Percentiles rank a stretch among this genome's conserved stretches.
Conservation (phyloP, 1,140 invertebrate species). For the Aphaenogaster floridana region DNA sequence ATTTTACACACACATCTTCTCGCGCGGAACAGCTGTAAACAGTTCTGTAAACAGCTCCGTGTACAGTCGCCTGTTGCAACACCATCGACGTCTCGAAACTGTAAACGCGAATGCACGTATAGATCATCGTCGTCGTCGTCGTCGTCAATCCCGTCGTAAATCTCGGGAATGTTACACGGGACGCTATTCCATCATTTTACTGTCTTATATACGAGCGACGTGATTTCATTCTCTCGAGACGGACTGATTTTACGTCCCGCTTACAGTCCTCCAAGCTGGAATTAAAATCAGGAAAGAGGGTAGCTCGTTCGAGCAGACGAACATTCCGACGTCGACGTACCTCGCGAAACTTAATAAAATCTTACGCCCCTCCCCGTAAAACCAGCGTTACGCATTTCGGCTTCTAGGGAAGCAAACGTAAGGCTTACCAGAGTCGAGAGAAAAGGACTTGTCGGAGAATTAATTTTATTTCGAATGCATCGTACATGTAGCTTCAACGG, state of each 20-base stretch:
- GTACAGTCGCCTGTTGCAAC: conserved; percentile 40
- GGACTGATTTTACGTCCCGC: conserved; percentile 23
- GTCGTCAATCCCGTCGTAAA: conserved; percentile 16
- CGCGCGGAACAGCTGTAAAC: conserved; percentile 5
- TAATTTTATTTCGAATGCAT: neutral
- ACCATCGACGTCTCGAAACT: conserved; percentile 11
- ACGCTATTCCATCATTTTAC: conserved; percentile 34
- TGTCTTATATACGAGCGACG: neutral
- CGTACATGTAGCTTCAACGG: neutral
- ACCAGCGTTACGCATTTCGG: neutral
- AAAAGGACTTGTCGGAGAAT: neutral
- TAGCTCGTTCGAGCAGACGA: neutral
- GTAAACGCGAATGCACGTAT: conserved; percentile 19
- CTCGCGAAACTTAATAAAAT: conserved; percentile 10
- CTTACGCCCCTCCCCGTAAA: neutral
- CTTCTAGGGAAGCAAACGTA: neutral
- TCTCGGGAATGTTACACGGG: neutral
- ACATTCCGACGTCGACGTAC: neutral
- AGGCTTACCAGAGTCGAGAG: neutral
- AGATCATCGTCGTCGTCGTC: neutral
- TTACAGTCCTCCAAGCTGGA: neutral
- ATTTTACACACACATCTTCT: conserved; percentile 9
- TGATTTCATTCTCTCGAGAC: conserved; percentile 5
- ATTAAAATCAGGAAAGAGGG: neutral
- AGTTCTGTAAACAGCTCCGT: conserved; percentile 23